Evolutionary conservation across 2,797 vertebrate species (phyloP).

Genomic region (Buphagus erythrorhynchus): DNA sequence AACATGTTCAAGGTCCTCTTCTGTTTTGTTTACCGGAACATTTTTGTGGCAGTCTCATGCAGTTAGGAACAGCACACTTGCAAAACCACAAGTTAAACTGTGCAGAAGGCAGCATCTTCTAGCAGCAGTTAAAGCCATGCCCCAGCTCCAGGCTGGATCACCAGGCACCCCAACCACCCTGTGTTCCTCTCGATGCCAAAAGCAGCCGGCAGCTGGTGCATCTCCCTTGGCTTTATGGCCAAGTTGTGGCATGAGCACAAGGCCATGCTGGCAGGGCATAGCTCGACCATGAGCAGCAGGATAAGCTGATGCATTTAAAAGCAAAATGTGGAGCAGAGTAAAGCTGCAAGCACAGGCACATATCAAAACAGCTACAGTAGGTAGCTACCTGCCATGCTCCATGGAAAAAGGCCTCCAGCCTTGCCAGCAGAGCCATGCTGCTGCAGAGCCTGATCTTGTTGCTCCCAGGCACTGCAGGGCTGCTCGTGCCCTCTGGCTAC

Average conservation of each 20-base stretch:
- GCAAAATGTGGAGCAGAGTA: background rate
- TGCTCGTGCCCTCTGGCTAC: background rate
- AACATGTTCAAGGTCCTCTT: background rate
- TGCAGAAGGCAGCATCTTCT: background rate
- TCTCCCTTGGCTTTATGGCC: background rate
- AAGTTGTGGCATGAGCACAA: background rate
- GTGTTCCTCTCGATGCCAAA: accelerated
- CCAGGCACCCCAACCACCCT: background rate
- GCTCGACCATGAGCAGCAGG: background rate
- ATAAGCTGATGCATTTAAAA: background rate
- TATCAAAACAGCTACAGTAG: background rate
- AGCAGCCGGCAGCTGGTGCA: background rate
- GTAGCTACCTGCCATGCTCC: background rate
- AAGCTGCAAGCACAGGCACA: background rate
- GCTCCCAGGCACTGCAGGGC: background rate
- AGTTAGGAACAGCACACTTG: background rate
- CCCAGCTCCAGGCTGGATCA: background rate
- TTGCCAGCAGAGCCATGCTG: background rate
- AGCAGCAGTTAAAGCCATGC: background rate
- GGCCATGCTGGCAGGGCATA: accelerated
- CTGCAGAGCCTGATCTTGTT: background rate
- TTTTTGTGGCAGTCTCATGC: background rate
- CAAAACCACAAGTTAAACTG: background rate
- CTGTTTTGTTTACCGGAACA: background rate
- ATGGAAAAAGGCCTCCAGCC: background rate